Conservation (phyloP, 2,797 vertebrate species). For the Onychomys arenicola region DNA sequence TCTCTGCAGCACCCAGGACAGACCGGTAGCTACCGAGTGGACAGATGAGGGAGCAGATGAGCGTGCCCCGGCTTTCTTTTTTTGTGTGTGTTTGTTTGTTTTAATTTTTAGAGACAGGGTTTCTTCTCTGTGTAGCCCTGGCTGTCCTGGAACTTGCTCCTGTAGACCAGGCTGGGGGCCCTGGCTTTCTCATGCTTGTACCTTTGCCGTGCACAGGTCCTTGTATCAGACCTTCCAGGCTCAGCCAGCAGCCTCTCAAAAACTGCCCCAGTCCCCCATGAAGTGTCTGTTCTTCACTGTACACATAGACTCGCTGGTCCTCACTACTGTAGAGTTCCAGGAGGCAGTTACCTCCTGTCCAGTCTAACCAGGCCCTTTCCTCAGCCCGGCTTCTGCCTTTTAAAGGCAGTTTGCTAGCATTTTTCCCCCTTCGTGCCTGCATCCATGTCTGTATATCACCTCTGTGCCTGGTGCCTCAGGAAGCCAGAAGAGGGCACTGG, state of each 20-base stretch:
- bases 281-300: neutral
- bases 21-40: neutral
- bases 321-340: too few species aligned
- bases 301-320: neutral
- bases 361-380: neutral
- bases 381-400: neutral
- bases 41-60: rapidly evolving
- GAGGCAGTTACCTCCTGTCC: neutral
- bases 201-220: too few species aligned
- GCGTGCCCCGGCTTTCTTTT: too few species aligned
- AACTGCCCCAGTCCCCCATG: rapidly evolving
- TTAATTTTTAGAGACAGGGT: too few species aligned
- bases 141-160: too few species aligned
- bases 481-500: neutral
- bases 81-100: too few species aligned
- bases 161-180: too few species aligned
- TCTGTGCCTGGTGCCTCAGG: neutral
- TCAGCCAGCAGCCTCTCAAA: neutral
- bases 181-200: neutral
- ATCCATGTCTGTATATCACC: neutral
- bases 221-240: rapidly evolving
- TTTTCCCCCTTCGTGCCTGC: too few species aligned
- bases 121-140: too few species aligned
- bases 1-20: neutral
- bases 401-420: too few species aligned